Conservation (phyloP, 1,140 invertebrate species). For the Ephestia elutella region DNA sequence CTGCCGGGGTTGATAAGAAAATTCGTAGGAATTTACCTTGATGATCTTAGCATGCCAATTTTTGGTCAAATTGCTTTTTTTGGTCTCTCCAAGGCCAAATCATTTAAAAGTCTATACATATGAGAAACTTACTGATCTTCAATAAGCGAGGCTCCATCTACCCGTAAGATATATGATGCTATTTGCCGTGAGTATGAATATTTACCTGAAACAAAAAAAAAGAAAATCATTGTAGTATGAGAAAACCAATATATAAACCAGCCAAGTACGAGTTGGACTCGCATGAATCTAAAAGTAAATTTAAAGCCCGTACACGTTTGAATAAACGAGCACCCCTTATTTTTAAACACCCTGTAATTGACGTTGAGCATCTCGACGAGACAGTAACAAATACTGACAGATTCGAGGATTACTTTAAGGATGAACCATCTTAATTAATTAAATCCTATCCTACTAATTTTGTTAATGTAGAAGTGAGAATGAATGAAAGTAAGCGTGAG, state of each 20-base stretch:
- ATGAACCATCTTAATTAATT: neutral
- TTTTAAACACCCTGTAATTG: neutral
- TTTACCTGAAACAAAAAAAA: neutral
- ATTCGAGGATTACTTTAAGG: neutral
- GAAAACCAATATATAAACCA: no score
- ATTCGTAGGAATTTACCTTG: neutral
- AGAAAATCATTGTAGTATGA: no score
- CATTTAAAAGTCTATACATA: no score
- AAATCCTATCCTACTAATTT: neutral
- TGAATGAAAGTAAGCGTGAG: no score
- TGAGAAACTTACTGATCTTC: no score
- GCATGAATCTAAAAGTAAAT: no score
- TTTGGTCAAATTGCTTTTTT: neutral
- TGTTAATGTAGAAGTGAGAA: no score
- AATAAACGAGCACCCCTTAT: neutral
- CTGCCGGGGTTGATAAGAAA: neutral
- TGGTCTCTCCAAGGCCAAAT: no score
- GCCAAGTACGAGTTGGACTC: no score
- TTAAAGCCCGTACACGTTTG: no score
- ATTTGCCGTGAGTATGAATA: neutral
- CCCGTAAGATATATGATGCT: no score
- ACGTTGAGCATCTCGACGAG: neutral
- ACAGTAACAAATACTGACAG: neutral
- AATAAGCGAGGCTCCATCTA: no score
- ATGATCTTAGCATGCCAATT: neutral